Evolutionary conservation across 2,113 vertebrate species (phyloP), one percentile per base, ranked within the genome.

Genomic region (Nothoprocta pentlandii): DNA sequence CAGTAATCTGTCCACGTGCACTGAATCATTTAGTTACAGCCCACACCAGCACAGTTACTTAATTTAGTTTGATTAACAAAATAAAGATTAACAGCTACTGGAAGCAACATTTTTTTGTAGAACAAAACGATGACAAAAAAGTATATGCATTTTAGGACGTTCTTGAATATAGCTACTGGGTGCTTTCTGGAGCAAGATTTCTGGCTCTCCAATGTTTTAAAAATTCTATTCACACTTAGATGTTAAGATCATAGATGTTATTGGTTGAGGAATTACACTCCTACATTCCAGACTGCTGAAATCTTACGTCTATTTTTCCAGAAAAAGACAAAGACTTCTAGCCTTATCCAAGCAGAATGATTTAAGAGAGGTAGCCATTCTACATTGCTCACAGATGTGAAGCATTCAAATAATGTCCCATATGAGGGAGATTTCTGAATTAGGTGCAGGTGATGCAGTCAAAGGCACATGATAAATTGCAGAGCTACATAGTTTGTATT

Each of bases 1-100:
- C 42, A 46, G 70, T 26, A 74, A 26, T 30, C 74, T 36, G 54
- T 32, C 26, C 39, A 44, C 0, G 0, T 7, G 64, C 12, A 4
- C 7, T 54, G 61, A 15, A n/a, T 6, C 6, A 0, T 44, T 69
- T 54, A 49, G 19, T 16, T 25, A 54, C 14, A 76, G 5, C 19
- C 32, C 59, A 21, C 21, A 49, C 49, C 49, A 49, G 21, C 21
- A 49, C 21, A 23, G 21, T 23, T 49, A 49, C 49, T 49, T 49
- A 10, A 49, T 22, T 22, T 23, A 54, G 26, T 54, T 54, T 54
- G 53, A 54, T 68, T 76, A 32, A 53, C 7, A 58, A 11, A 53
- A 79, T 13, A 49, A 49, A 22, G 75, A 9, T 39, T 25, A 79
- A 85, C 84, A 46, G 20, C 7, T 62, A 69, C 49, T 3, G 2